These are phyloP conservation scores for Siderastrea radians DNA, from an alignment of 92 coral and sea anemone species.

Conservation along the genomic window DNA sequence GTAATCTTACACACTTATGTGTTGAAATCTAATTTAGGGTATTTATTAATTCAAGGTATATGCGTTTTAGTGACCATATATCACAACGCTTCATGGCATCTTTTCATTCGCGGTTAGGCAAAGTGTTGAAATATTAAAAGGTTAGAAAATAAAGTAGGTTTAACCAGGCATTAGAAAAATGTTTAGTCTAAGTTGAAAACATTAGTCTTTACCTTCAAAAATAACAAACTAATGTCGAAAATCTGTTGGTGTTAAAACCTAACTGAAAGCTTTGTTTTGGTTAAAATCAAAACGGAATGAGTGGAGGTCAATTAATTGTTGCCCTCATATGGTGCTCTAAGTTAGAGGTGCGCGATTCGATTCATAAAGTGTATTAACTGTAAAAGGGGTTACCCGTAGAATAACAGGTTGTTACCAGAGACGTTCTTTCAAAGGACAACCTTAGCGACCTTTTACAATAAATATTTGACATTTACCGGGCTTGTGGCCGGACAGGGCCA, in stretches of 20 bases:
- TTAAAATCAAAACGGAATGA: background rate
- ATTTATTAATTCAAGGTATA: background rate
- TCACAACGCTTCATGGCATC: background rate
- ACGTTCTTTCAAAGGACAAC: background rate
- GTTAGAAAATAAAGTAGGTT: background rate
- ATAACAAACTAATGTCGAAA: background rate
- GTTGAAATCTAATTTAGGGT: background rate
- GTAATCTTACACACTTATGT: background rate
- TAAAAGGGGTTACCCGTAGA: conserved; percentile 45
- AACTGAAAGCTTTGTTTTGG: background rate
- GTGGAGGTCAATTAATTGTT: background rate
- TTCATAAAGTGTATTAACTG: conserved; percentile 13
- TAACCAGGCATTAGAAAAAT: background rate
- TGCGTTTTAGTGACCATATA: background rate
- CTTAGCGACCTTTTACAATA: conserved; percentile 51
- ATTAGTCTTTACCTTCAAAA: background rate
- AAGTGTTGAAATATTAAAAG: conserved; percentile 6
- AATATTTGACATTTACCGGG: conserved; percentile 31
- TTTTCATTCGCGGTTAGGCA: background rate
- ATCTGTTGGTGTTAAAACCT: background rate
- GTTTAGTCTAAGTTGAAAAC: background rate
- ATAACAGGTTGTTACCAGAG: conserved; percentile 10
- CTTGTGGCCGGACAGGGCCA: conserved; percentile 50
- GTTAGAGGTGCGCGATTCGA: background rate
- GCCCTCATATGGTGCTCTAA: conserved; percentile 23